Evolutionary conservation across 2,888 invertebrate species (phyloP).

Genomic region (Callosobruchus maculatus): DNA sequence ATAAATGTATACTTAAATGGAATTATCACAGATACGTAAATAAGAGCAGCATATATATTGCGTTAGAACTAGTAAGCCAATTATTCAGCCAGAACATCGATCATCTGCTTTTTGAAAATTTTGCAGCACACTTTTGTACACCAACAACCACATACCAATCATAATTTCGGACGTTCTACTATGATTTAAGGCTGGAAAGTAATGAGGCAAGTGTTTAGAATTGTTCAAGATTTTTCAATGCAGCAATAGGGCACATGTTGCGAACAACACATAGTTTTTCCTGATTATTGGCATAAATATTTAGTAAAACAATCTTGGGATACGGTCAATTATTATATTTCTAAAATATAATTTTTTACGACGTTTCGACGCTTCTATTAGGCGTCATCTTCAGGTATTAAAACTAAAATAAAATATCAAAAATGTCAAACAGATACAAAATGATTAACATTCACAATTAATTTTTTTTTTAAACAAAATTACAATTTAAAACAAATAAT

Average conservation of each 20-base stretch:
- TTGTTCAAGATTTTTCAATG: neutral
- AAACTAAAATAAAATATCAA: too few species aligned
- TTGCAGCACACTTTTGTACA: slow-evolving; percentile 11
- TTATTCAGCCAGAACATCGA: neutral
- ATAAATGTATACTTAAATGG: slow-evolving; percentile 5
- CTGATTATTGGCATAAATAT: too few species aligned
- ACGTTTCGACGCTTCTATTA: too few species aligned
- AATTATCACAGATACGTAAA: slow-evolving; percentile 1
- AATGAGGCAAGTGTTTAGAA: slow-evolving; percentile 3
- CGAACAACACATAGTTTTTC: neutral
- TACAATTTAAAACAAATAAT: too few species aligned
- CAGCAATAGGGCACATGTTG: neutral
- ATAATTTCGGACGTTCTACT: slow-evolving; percentile 13
- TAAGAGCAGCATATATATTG: slow-evolving; percentile 5
- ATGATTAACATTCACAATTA: too few species aligned
- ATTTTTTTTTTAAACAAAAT: too few species aligned
- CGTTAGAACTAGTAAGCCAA: slow-evolving; percentile 3
- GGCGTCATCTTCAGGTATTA: too few species aligned
- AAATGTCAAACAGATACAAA: too few species aligned
- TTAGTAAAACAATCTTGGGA: too few species aligned
- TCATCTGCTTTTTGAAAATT: neutral
- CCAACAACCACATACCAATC: slow-evolving; percentile 30
- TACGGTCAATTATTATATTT: too few species aligned
- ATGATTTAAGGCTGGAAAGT: slow-evolving; percentile 26
- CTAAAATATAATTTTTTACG: too few species aligned